Evolutionary conservation across 2,888 invertebrate genomes (phyloP), one percentile per base, ranked within the genome.

Genomic region (Cecidostiba fungosa): DNA sequence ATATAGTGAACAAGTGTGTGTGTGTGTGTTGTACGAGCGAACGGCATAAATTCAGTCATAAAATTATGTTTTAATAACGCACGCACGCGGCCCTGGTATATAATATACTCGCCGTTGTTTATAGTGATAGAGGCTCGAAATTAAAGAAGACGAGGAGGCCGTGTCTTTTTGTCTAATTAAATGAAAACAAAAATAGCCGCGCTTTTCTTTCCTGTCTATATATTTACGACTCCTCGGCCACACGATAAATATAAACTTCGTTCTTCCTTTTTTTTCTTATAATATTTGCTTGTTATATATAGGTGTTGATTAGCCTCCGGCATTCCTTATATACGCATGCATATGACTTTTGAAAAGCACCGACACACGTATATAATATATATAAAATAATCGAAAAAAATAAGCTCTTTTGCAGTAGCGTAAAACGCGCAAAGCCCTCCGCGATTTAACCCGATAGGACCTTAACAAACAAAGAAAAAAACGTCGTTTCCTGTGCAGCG

Each of bases 381-480:
- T 32, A n/a, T 43, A 43, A 2, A n/a, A 59, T 59, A n/a, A 59
- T 59, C 66, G 66, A 47, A 39, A 39, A 62, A 23, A n/a, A n/a
- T n/a, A n/a, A 29, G 19, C 50, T 76, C 50, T 77, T 23, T 59
- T 54, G 72, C 72, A 14, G 16, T n/a, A 19, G 14, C 73, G 39
- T 23, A 43, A n/a, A 3, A 23, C 23, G 16, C 26, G 26, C 26
- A 26, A 23, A 47, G 29, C n/a, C 47, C 47, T 10, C 5, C 69
- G 69, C 29, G 36, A 26, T 32, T 62, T 62, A 62, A 36, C 16
- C 77, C 36, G n/a, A 36, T 29, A 39, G 54, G 23, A 14, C 43
- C 43, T 43, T 10, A 66, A 43, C 19, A 32, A 81, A 84, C 90
- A 92, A 39, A 69, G 23, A 29, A 66, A 32, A 19, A 19, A 39